phyloP scores from a whole-genome alignment of 2,888 invertebrate genomes.

The Hipparchia sbordonii region DNA sequence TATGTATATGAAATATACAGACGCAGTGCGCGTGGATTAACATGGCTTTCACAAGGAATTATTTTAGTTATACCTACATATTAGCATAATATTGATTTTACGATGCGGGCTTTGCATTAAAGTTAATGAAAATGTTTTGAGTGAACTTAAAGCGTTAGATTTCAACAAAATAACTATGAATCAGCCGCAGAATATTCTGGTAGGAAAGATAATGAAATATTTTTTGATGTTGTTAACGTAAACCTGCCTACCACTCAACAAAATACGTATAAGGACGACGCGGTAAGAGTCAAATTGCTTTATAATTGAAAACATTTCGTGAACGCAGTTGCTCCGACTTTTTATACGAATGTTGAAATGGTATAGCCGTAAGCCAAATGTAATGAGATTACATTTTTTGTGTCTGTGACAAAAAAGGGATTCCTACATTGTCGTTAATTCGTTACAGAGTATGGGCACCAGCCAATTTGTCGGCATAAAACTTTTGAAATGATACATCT shows the following conservation, averaged over 20 bases:
- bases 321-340: constrained; percentile 17
- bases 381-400: constrained; percentile 26
- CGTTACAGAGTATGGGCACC: constrained; percentile 8
- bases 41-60: constrained; percentile 4
- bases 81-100: constrained; percentile 26
- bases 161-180: not conserved
- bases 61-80: constrained; percentile 11
- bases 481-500: constrained; percentile 7
- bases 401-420: constrained; percentile 12
- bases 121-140: not conserved
- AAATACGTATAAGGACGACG: constrained; percentile 6
- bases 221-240: not conserved
- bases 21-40: constrained; percentile 6
- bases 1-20: constrained; percentile 34
- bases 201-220: not conserved
- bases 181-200: not conserved
- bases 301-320: constrained; percentile 28
- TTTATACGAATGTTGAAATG: constrained; percentile 23
- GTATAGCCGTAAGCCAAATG: constrained; percentile 20
- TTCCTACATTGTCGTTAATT: constrained; percentile 16
- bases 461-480: not conserved
- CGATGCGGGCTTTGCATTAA: constrained; percentile 19
- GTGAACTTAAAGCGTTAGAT: not conserved
- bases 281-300: constrained; percentile 31
- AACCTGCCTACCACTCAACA: not conserved